Evolutionary conservation across 2,797 vertebrate species (phyloP).

Genomic region (Sebastes goodei): DNA sequence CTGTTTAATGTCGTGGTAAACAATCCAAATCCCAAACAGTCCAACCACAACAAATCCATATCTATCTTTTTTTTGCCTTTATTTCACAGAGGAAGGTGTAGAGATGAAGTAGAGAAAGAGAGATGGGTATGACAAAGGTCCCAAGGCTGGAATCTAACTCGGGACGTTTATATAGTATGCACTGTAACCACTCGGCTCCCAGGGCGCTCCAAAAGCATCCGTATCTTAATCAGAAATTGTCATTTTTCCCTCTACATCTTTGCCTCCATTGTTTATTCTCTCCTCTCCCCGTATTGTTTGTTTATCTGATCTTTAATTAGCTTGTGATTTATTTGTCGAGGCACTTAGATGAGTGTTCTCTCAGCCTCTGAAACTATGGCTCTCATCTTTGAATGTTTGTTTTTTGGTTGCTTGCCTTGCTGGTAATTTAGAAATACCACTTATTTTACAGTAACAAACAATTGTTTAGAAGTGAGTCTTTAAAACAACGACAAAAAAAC

Average conservation of each 20-base stretch:
- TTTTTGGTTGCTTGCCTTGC: background rate
- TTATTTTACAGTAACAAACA: background rate
- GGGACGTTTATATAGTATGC: fast-evolving
- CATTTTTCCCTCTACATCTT: background rate
- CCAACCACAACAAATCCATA: no score
- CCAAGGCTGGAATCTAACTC: background rate
- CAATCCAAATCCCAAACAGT: background rate
- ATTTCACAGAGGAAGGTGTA: background rate
- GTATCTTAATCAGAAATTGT: background rate
- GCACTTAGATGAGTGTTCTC: background rate
- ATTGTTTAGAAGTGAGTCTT: background rate
- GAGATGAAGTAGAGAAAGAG: no score
- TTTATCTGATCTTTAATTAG: background rate
- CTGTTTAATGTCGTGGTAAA: background rate
- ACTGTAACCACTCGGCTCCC: background rate
- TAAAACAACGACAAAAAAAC: background rate
- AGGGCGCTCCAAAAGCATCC: background rate
- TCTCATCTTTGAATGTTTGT: background rate
- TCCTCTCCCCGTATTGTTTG: background rate
- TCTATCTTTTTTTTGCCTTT: background rate
- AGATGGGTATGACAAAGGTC: background rate
- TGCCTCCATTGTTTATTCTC: background rate
- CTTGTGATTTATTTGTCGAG: background rate
- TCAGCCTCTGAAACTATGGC: background rate
- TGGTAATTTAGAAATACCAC: background rate